These are phyloP conservation scores for Eupithecia tripunctaria DNA, from an alignment of 2,888 invertebrate genomes.

Conservation along the genomic window DNA sequence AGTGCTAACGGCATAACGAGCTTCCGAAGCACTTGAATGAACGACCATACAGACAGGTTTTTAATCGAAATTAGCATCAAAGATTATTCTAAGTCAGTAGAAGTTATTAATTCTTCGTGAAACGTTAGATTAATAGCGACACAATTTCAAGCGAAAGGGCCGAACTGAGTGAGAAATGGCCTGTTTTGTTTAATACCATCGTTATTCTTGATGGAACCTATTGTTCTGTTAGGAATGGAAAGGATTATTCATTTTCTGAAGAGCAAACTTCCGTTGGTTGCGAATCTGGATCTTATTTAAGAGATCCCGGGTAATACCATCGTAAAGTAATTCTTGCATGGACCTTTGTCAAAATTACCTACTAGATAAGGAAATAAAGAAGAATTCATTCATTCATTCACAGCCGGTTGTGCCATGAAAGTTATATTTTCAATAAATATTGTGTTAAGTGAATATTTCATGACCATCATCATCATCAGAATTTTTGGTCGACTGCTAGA, in stretches of 20 bases:
- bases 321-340: background rate
- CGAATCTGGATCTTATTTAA: conserved; percentile 6
- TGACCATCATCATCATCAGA: too few relatives aligned
- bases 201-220: conserved; percentile 78
- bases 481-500: too few relatives aligned
- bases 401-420: background rate
- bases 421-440: too few relatives aligned
- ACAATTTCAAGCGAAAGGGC: conserved; percentile 57
- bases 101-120: conserved; percentile 65
- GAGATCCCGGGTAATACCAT: background rate
- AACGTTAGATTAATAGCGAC: conserved; percentile 61
- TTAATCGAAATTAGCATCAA: conserved; percentile 21
- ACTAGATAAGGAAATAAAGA: background rate
- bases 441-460: too few relatives aligned
- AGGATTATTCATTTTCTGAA: conserved; percentile 72
- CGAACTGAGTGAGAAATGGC: conserved; percentile 64
- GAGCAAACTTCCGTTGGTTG: conserved; percentile 1
- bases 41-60: conserved; percentile 8
- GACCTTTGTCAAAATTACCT: background rate
- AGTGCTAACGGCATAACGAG: background rate
- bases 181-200: conserved; percentile 79
- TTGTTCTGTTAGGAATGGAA: conserved; percentile 75
- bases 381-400: background rate
- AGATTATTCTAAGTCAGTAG: conserved; percentile 60
- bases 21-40: background rate